These are phyloP conservation scores for Holothuria scabra DNA, from an alignment of 53 echinoderm and acorn worm genomes.

Conservation along the genomic window DNA sequence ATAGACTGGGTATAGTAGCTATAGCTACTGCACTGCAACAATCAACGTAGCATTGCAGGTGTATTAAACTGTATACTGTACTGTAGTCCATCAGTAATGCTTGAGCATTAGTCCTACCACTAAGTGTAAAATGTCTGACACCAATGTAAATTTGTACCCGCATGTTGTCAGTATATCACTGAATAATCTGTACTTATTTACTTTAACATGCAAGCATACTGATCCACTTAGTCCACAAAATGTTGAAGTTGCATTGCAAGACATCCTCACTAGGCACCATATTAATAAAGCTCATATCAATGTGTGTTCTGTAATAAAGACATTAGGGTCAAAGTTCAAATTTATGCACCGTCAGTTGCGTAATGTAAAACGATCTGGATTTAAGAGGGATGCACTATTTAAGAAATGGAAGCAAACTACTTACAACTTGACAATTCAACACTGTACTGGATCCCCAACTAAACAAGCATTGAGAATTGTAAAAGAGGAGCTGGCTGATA, in stretches of 20 bases:
- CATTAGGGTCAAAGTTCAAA: constrained; percentile 21
- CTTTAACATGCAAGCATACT: constrained; percentile 8
- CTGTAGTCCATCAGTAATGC: too few species aligned
- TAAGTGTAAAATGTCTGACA: too few species aligned
- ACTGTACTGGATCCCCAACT: constrained; percentile 7
- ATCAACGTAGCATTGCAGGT: too few species aligned
- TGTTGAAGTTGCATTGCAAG: constrained; percentile 31
- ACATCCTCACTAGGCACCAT: constrained; percentile 11
- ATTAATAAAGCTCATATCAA: constrained; percentile 4
- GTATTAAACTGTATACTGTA: too few species aligned
- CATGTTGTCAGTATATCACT: constrained; percentile 15
- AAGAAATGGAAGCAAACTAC: constrained; percentile 33
- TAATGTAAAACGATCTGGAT: constrained; percentile 8
- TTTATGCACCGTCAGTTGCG: constrained; percentile 36
- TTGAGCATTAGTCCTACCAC: too few species aligned
- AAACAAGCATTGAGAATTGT: constrained; percentile 11
- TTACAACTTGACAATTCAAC: constrained; percentile 6
- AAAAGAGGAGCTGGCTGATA: constrained; percentile 6
- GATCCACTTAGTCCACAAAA: constrained; percentile 27
- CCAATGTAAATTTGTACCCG: constrained; percentile 4
- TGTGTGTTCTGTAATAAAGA: background rate
- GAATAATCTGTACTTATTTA: constrained; percentile 36
- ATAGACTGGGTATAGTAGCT: too few species aligned
- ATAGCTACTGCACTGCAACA: too few species aligned
- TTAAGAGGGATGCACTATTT: constrained; percentile 18